A percentile compares a stretch with the other conserved stretches of the same genome.
Conservation (phyloP, 2,888 invertebrate genomes). For the Taphrorychus bicolor region DNA sequence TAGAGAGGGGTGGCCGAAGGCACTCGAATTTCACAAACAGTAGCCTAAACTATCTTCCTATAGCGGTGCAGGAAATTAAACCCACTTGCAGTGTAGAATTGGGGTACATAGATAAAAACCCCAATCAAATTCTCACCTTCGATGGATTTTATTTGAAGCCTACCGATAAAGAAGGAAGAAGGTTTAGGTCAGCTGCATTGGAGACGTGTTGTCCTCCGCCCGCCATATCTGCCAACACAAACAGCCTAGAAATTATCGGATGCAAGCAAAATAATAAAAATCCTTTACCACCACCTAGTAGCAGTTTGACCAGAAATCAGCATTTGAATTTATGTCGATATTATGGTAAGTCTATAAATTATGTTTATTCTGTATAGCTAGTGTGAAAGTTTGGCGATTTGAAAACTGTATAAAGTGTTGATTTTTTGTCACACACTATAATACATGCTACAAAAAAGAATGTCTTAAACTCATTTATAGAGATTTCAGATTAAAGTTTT, state of each 20-base stretch:
- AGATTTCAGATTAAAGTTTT: no score
- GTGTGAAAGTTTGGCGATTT: no score
- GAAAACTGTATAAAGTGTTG: no score
- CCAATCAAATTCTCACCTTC: slow-evolving; percentile 54
- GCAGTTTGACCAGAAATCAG: slow-evolving; percentile 72
- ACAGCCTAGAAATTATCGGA: slow-evolving; percentile 78
- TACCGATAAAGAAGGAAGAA: slow-evolving; percentile 62
- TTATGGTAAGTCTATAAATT: slow-evolving; percentile 57
- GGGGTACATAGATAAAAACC: slow-evolving; percentile 60
- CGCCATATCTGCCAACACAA: slow-evolving; percentile 80
- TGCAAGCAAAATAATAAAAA: slow-evolving; percentile 67
- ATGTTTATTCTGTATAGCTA: neutral
- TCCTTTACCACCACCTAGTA: slow-evolving; percentile 75
- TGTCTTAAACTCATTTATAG: no score
- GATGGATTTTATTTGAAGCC: slow-evolving; percentile 58
- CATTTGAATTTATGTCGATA: slow-evolving; percentile 69
- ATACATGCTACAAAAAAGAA: no score
- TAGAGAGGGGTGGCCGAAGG: slow-evolving; percentile 53
- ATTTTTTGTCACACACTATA: no score
- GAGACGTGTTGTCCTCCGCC: slow-evolving; percentile 73
- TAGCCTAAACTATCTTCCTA: slow-evolving; percentile 62
- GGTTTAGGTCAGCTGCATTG: slow-evolving; percentile 75
- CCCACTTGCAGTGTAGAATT: slow-evolving; percentile 66
- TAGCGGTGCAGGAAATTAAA: slow-evolving; percentile 61
- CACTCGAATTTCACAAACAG: slow-evolving; percentile 71